These are phyloP conservation scores for Pelecanoides urinatrix DNA, from an alignment of 2,113 vertebrate species.

Conservation along the genomic window DNA sequence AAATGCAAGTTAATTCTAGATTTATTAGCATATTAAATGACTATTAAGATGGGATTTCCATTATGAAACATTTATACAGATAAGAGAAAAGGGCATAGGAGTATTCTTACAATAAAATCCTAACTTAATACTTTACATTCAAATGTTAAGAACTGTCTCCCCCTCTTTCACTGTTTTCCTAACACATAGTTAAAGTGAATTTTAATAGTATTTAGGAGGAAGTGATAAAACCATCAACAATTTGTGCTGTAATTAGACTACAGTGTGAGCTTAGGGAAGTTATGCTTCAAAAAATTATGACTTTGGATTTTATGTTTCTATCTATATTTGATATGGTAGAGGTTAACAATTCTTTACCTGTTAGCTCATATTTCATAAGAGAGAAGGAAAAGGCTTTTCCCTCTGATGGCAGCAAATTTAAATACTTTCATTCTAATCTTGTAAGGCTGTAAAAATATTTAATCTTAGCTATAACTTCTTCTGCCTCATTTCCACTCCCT, in stretches of 20 bases:
- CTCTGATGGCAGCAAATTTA: constrained; percentile 5
- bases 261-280: background rate
- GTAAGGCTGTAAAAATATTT: constrained; percentile 27
- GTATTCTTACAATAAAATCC: background rate
- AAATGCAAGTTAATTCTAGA: background rate
- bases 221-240: background rate
- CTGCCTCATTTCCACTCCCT: constrained; percentile 21
- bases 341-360: background rate
- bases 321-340: background rate
- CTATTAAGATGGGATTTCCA: background rate
- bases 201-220: background rate
- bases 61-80: background rate
- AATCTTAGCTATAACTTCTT: constrained; percentile 37
- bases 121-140: background rate
- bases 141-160: background rate
- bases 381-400: background rate
- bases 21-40: background rate
- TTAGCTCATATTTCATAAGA: background rate
- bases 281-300: background rate
- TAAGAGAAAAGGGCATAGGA: background rate
- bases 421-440: constrained; percentile 20
- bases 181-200: background rate
- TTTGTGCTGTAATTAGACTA: background rate
- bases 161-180: background rate
- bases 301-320: background rate